Evolutionary conservation across 2,888 invertebrate genomes (phyloP).

Genomic region (Abrostola tripartita): DNA sequence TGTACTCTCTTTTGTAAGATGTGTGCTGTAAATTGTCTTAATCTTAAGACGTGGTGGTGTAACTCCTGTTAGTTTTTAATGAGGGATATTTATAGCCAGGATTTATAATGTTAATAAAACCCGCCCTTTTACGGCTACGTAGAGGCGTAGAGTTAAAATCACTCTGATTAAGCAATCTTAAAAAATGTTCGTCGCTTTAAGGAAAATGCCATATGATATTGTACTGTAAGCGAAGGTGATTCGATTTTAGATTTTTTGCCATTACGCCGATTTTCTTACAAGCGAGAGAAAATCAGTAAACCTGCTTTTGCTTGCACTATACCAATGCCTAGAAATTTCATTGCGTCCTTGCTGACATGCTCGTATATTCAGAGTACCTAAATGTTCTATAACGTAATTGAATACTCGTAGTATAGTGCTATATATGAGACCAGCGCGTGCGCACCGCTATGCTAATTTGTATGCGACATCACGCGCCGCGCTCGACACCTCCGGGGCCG

Average conservation of each 20-base stretch:
- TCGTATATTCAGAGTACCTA: constrained; percentile 6
- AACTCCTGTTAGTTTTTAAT: constrained; percentile 10
- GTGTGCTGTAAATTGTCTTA: constrained; percentile 29
- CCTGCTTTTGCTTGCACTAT: not conserved
- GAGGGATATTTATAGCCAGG: constrained; percentile 23
- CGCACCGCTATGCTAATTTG: constrained; percentile 66
- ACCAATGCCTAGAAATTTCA: constrained; percentile 11
- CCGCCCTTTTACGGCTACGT: no score
- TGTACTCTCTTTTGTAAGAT: constrained; percentile 45
- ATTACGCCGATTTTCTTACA: not conserved
- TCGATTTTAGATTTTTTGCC: no score
- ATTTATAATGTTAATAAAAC: not conserved
- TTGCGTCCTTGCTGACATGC: constrained; percentile 5
- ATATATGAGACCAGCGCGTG: constrained; percentile 51
- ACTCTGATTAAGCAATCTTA: not conserved
- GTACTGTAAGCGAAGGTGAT: not conserved
- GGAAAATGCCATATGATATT: not conserved
- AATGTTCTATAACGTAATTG: constrained; percentile 29
- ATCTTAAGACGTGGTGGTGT: constrained; percentile 19
- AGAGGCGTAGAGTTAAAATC: no score
- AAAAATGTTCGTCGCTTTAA: not conserved
- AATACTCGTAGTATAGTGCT: constrained; percentile 29
- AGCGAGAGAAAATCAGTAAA: not conserved
- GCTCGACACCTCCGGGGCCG: constrained; percentile 57
- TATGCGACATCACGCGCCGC: constrained; percentile 75